Conservation (phyloP, 2,113 vertebrate genomes). For the Notarius quadriscutis region DNA sequence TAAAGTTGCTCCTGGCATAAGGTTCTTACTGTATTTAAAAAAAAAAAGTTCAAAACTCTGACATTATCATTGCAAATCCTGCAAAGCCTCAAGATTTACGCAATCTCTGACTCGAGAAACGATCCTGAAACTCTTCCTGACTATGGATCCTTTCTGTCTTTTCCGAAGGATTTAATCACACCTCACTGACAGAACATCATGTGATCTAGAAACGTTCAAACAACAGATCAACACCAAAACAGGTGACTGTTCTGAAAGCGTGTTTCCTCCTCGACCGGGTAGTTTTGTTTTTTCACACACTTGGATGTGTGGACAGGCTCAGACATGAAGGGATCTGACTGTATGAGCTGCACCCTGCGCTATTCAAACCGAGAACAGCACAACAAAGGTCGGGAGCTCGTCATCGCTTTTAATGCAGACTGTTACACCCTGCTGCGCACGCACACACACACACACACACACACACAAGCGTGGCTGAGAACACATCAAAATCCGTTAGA, state of each 20-base stretch:
- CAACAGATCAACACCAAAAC: not conserved
- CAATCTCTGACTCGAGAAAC: too few relatives aligned
- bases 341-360: slow-evolving; percentile 20
- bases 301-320: slow-evolving; percentile 39
- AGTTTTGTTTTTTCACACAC: not conserved
- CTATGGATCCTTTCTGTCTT: not conserved
- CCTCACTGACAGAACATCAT: not conserved
- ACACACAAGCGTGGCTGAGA: not conserved
- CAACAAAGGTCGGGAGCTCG: slow-evolving; percentile 1
- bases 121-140: not conserved
- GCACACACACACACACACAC: not conserved
- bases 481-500: slow-evolving; percentile 8
- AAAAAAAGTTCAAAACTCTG: not conserved
- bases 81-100: not conserved
- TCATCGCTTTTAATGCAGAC: slow-evolving; percentile 25
- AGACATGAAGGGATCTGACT: slow-evolving; percentile 40
- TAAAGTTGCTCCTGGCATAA: not conserved
- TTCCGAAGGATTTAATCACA: not conserved
- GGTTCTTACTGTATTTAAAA: not conserved
- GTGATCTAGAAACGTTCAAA: not conserved
- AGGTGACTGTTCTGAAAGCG: not conserved
- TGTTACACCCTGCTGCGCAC: slow-evolving; percentile 11
- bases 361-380: slow-evolving; percentile 23
- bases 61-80: not conserved
- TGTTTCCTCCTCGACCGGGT: not conserved